A percentile compares a stretch with the other conserved stretches of the same genome.
phyloP scores from a whole-genome alignment of 2,113 vertebrate genomes.

The Podilymbus podiceps region DNA sequence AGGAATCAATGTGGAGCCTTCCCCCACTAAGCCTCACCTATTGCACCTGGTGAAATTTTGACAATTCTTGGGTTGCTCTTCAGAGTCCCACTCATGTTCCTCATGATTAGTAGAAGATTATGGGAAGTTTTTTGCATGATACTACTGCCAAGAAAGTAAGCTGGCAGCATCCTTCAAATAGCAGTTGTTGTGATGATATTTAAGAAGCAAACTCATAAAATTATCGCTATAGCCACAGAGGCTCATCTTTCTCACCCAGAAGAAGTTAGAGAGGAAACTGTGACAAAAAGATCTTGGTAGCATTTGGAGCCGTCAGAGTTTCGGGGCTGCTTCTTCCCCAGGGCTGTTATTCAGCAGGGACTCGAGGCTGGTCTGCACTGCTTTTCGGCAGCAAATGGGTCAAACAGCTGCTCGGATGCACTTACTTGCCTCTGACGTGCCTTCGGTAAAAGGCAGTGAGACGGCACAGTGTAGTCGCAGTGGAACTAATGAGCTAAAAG shows the following conservation, averaged over 20 bases:
- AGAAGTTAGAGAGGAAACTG: not conserved
- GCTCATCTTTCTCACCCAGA: not conserved
- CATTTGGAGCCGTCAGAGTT: not conserved
- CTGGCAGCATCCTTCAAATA: not conserved
- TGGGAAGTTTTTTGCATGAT: not conserved
- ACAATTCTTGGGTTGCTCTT: not conserved
- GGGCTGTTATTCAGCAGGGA: not conserved
- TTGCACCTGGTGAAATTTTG: not conserved
- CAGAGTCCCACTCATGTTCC: not conserved
- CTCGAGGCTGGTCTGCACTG: accelerated
- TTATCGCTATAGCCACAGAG: not conserved
- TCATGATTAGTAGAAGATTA: not conserved
- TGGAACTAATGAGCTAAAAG: slow-evolving; percentile 56
- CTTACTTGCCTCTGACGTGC: not conserved
- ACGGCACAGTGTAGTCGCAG: not conserved
- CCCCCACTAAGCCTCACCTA: not conserved
- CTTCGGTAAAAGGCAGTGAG: not conserved
- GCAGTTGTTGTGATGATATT: not conserved
- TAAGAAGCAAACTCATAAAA: slow-evolving; percentile 38
- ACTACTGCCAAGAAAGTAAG: not conserved
- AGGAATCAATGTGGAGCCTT: not conserved
- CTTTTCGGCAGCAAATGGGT: not conserved
- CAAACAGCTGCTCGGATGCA: not conserved
- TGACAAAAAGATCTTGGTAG: not conserved
- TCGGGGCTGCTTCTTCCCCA: not conserved